phyloP scores from a whole-genome alignment of 2,888 invertebrate species.

The Ryuthela nishihirai region DNA sequence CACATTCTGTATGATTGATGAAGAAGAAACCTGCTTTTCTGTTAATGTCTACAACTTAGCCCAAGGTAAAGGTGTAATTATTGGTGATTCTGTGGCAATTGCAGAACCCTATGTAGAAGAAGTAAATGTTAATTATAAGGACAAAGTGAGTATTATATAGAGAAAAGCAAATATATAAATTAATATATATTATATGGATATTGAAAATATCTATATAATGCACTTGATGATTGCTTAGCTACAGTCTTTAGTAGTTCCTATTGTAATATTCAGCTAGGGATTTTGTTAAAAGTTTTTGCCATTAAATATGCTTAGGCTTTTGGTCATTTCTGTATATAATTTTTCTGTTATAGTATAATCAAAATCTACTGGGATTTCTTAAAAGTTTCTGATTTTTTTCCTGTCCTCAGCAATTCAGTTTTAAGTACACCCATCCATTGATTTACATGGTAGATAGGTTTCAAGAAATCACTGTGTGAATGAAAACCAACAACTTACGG shows the following conservation, averaged over 20 bases:
- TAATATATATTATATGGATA: background rate
- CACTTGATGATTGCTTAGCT: background rate
- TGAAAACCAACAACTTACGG: no score
- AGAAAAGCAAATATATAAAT: background rate
- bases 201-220: background rate
- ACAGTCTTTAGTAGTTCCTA: background rate
- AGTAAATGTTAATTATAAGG: slow-evolving; percentile 21
- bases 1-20: slow-evolving; percentile 75
- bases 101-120: slow-evolving; percentile 27
- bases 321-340: no score
- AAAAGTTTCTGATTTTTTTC: no score
- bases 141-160: slow-evolving; percentile 16
- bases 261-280: no score
- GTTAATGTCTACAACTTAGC: slow-evolving; percentile 83
- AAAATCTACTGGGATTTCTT: no score
- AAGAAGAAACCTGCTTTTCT: slow-evolving; percentile 64
- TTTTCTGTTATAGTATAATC: no score
- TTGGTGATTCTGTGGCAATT: slow-evolving; percentile 77
- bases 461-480: no score
- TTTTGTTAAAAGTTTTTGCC: no score
- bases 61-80: slow-evolving; percentile 73
- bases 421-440: no score
- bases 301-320: no score
- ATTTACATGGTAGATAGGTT: no score
- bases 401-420: no score